Base-by-base conservation (phyloP, 92 coral and sea anemone genomes). In the Paragorgia papillata region DNA sequence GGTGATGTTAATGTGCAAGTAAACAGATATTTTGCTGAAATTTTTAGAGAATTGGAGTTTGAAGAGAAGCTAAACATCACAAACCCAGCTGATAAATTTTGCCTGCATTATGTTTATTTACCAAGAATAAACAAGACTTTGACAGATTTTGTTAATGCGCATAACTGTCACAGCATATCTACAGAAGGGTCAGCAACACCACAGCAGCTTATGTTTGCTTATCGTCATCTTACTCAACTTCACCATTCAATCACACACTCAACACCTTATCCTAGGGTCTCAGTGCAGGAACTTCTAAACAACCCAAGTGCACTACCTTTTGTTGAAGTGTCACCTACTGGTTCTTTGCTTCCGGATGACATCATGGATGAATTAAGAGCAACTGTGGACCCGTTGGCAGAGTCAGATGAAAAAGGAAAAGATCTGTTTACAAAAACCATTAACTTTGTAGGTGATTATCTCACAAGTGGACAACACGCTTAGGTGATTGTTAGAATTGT, bases 11-110 rank as follows among this genome's bases (percentile, higher is more conserved):
- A 86, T 57, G 76, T 81, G 59, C 90, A 86, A 48, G 86, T 69
- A n/a, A 0, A 68, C n/a, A 20, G 57, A 37, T 59, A 34, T 34
- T 66, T 44, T 61, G 71, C 78, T 57, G 34, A 79, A 49, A 84
- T 66, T 15, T 80, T 74, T 62, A 54, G 83, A 64, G 58, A 74
- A 61, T 57, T 67, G 24, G 68, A 74, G 54, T 46, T 79, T 64
- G 79, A 81, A 68, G 75, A 77, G 20, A 54, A 79, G 82, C 76
- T 55, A 57, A 31, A 70, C 73, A 51, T 77, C 59, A 4, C 69
- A 40, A 86, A 86, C 49, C 79, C 66, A 30, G 82, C 90, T 6
- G 90, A 86, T 40, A 60, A 81, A 2, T 86, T 86, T 53, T 86
- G 90, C 48, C 33, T 86, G 30, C 86, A 86, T 33, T 82, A 69